phyloP scores from a whole-genome alignment of 2,113 vertebrate genomes.

The Neodon shergylaensis region DNA sequence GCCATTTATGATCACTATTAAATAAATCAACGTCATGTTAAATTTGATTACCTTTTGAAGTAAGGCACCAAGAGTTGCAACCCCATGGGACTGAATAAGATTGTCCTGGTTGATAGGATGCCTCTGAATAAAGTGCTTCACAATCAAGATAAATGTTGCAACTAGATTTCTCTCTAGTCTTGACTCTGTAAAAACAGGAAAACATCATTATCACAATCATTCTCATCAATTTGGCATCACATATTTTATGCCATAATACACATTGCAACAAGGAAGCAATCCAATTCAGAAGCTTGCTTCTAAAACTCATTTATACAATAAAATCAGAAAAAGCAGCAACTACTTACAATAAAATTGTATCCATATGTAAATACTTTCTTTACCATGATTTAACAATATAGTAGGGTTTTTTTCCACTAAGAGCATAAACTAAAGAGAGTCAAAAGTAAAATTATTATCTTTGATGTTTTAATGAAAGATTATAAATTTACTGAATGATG shows the following conservation, averaged over 20 bases:
- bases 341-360: not conserved
- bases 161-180: slow-evolving; percentile 95
- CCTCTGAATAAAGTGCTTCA: slow-evolving; percentile 97
- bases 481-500: slow-evolving; percentile 41
- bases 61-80: slow-evolving; percentile 91
- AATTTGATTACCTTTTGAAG: slow-evolving; percentile 92
- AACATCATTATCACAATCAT: slow-evolving; percentile 29
- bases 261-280: slow-evolving; percentile 27
- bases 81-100: slow-evolving; percentile 92
- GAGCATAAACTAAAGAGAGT: not conserved
- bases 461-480: slow-evolving; percentile 15
- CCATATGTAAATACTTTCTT: slow-evolving; percentile 19
- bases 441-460: slow-evolving; percentile 25
- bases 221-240: slow-evolving; percentile 15
- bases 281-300: slow-evolving; percentile 3
- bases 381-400: slow-evolving; percentile 38
- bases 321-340: slow-evolving; percentile 40
- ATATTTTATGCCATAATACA: slow-evolving; percentile 43
- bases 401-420: not conserved
- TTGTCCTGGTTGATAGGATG: slow-evolving; percentile 96
- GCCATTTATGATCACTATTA: slow-evolving; percentile 24
- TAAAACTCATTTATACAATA: not conserved
- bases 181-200: slow-evolving; percentile 89
- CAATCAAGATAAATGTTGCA: slow-evolving; percentile 94
- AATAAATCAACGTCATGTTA: not conserved